Evolutionary conservation across 2,888 invertebrate species (phyloP).

Genomic region (Cantharis rustica): DNA sequence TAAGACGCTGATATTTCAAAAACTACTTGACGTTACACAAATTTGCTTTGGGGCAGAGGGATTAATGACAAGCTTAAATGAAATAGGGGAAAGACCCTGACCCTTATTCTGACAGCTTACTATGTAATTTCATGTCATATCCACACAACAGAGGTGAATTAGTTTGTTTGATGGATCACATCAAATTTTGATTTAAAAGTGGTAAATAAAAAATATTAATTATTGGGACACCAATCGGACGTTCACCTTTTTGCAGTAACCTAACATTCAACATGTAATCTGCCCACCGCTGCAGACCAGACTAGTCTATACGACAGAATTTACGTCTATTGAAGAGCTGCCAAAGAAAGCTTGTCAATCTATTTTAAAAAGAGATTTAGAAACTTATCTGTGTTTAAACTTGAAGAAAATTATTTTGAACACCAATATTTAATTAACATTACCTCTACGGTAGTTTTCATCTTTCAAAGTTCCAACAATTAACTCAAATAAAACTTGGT

Average conservation of each 20-base stretch:
- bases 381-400: neutral
- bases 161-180: neutral
- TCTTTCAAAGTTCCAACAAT: neutral
- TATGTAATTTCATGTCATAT: neutral
- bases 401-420: neutral
- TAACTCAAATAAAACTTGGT: neutral
- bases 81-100: neutral
- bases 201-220: neutral
- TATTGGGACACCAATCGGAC: neutral
- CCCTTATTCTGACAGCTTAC: neutral
- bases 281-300: neutral
- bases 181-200: neutral
- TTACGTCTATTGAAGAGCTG: neutral
- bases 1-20: neutral
- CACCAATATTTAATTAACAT: neutral
- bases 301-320: neutral
- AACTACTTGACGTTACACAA: neutral
- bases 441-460: neutral
- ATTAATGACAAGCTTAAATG: neutral
- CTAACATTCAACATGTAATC: neutral
- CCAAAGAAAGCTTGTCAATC: neutral
- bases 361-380: neutral
- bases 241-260: neutral
- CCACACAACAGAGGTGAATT: neutral
- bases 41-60: neutral